Percentiles rank a stretch among this genome's conserved stretches.
Conservation (phyloP, 1,140 invertebrate genomes). For the Nixonia krombeini region DNA sequence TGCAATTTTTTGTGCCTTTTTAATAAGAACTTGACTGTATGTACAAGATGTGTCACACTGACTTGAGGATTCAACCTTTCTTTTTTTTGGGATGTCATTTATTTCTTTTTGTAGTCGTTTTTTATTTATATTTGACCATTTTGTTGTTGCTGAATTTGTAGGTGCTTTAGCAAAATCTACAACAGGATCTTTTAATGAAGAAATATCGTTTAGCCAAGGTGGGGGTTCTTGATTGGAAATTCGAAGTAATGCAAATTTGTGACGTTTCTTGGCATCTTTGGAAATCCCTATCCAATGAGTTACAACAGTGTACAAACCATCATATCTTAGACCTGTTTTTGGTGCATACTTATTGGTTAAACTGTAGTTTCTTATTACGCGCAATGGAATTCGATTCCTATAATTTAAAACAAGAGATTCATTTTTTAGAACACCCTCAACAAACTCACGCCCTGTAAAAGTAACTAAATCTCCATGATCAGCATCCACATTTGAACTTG, state of each 20-base stretch:
- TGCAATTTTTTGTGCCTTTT: neutral
- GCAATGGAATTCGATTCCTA: slow-evolving; percentile 59
- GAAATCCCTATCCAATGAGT: slow-evolving; percentile 58
- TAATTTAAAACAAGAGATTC: slow-evolving; percentile 60
- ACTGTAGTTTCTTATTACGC: slow-evolving; percentile 62
- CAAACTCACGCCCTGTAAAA: slow-evolving; percentile 57
- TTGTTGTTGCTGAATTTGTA: neutral
- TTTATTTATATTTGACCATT: neutral
- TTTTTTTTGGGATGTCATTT: neutral
- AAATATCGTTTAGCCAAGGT: slow-evolving; percentile 31
- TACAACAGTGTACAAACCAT: slow-evolving; percentile 61
- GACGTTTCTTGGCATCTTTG: slow-evolving; percentile 46
- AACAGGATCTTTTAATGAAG: slow-evolving; percentile 1
- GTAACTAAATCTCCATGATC: slow-evolving; percentile 62
- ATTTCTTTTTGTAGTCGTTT: neutral
- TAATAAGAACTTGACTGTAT: neutral
- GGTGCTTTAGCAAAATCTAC: slow-evolving; percentile 5
- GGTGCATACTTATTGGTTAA: slow-evolving; percentile 61
- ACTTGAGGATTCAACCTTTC: neutral
- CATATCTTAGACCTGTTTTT: slow-evolving; percentile 65
- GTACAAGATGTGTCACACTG: no score
- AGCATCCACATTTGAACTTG: slow-evolving; percentile 51
- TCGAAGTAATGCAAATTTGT: slow-evolving; percentile 61
- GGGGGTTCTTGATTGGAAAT: slow-evolving; percentile 50
- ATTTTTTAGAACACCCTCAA: slow-evolving; percentile 1